These are phyloP conservation scores for Agapornis roseicollis DNA, from an alignment of 2,113 vertebrate genomes.

Conservation along the genomic window DNA sequence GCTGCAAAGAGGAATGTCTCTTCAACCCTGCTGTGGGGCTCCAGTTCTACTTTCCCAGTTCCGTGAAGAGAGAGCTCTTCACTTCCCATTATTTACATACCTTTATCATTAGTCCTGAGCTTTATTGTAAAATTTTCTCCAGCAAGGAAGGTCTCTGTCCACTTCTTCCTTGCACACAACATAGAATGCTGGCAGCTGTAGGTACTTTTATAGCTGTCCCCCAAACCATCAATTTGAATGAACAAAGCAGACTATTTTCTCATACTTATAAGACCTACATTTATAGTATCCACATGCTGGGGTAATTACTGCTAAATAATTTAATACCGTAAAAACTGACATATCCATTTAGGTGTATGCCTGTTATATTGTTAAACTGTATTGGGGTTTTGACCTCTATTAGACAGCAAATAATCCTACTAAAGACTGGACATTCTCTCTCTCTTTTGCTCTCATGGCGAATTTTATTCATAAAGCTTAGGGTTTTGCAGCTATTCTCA, in stretches of 20 bases:
- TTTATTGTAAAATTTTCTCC: conserved; percentile 15
- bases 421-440: conserved; percentile 70
- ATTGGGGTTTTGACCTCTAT: conserved; percentile 76
- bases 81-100: background rate
- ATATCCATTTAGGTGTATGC: conserved; percentile 72
- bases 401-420: conserved; percentile 73
- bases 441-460: background rate
- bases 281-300: conserved; percentile 73
- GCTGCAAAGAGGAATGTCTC: background rate
- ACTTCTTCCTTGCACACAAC: background rate
- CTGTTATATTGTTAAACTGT: conserved; percentile 73
- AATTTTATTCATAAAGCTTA: conserved; percentile 59
- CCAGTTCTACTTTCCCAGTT: background rate
- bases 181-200: background rate
- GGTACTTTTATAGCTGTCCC: conserved; percentile 31
- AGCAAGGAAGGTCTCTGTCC: background rate
- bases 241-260: conserved; percentile 73
- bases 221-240: conserved; percentile 70
- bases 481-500: conserved; percentile 41
- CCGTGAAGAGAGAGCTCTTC: background rate
- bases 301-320: conserved; percentile 78
- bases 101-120: background rate
- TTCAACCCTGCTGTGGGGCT: background rate
- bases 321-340: conserved; percentile 76
- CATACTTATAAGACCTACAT: conserved; percentile 64